Percentiles rank a stretch among this genome's conserved stretches.
Evolutionary conservation across 1,140 invertebrate genomes (phyloP).

Genomic region (Ceratina calcarata): DNA sequence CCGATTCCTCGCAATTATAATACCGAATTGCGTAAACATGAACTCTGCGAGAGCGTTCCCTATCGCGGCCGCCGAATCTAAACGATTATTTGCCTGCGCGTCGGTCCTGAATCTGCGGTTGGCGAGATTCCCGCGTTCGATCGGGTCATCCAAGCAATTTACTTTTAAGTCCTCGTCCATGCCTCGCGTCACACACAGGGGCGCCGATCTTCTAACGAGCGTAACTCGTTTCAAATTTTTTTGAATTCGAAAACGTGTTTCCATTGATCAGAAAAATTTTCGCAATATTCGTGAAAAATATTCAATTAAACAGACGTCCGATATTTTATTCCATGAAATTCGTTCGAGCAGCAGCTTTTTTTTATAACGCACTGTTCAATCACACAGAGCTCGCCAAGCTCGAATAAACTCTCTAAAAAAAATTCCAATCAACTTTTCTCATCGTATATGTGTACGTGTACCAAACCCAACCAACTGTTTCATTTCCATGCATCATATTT

Average conservation of each 20-base stretch:
- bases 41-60: not conserved
- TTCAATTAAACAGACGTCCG: too few relatives aligned
- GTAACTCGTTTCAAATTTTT: not conserved
- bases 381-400: not conserved
- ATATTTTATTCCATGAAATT: not conserved
- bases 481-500: constrained; percentile 5
- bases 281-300: not conserved
- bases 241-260: too few relatives aligned
- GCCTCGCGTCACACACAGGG: not conserved
- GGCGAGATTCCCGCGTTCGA: constrained; percentile 24
- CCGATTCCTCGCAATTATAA: constrained; percentile 4
- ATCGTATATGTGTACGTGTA: not conserved
- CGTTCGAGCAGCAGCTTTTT: not conserved
- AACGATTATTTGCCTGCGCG: constrained; percentile 8
- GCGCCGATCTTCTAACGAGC: not conserved
- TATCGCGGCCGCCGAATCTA: constrained; percentile 16
- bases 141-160: constrained; percentile 6
- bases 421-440: constrained; percentile 5
- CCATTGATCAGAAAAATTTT: too few relatives aligned
- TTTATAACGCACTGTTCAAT: not conserved
- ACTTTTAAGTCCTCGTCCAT: constrained; percentile 3
- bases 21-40: constrained; percentile 6
- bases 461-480: not conserved
- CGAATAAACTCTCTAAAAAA: constrained; percentile 1
- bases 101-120: constrained; percentile 16